Conservation (phyloP, 1,140 invertebrate genomes). For the Microplitis demolitor region DNA sequence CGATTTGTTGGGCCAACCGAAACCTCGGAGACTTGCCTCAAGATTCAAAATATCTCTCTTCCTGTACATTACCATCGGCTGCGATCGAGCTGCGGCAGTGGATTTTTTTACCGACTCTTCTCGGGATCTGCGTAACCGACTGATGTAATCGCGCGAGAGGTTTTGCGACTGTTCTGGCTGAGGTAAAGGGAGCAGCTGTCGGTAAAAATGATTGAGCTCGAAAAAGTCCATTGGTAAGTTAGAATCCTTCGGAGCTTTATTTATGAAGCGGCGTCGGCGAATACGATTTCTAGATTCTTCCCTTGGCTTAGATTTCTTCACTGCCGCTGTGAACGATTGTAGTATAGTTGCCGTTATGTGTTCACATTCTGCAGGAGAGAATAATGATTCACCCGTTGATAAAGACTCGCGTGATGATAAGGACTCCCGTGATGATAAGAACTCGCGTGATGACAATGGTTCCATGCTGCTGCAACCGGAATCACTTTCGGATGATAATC, state of each 20-base stretch:
- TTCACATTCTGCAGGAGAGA: too few species aligned
- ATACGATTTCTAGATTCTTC: too few species aligned
- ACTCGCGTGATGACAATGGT: too few species aligned
- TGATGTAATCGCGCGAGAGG: neutral
- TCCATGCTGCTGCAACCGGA: too few species aligned
- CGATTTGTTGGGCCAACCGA: constrained; percentile 37
- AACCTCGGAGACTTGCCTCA: constrained; percentile 36
- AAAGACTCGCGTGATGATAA: too few species aligned
- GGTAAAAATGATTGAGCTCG: neutral
- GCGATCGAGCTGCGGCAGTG: neutral
- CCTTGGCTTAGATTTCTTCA: too few species aligned
- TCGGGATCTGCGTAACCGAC: neutral
- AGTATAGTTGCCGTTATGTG: too few species aligned
- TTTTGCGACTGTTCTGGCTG: neutral
- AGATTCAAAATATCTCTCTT: constrained; percentile 43
- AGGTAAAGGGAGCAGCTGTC: neutral
- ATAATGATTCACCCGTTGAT: too few species aligned
- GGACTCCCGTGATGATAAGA: too few species aligned
- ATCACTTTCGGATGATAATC: too few species aligned
- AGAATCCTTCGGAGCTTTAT: neutral
- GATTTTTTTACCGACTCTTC: neutral
- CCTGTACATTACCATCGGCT: constrained; percentile 26
- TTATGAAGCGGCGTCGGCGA: neutral
- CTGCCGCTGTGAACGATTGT: too few species aligned
- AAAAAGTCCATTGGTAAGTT: neutral